Base-by-base conservation (phyloP, 2,888 invertebrate genomes). In the Habroteleia sp. region DNA sequence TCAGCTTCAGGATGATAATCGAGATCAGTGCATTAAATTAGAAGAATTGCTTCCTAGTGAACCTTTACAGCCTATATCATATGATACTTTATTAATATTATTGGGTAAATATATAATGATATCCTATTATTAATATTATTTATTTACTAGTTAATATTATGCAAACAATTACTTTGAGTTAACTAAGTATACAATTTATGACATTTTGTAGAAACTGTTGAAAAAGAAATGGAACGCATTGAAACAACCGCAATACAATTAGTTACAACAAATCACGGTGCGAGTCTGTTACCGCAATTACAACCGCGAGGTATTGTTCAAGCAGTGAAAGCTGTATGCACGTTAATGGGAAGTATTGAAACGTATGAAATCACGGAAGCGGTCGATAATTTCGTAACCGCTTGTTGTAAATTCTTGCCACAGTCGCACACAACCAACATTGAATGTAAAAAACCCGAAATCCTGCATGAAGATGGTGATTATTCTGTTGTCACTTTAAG, bases 271-370 rank as follows among this genome's bases (percentile, higher is more conserved):
- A 86, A 82, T 80, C 85, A 88, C 60, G 83, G 87, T 46, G 82
- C 87, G 23, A 84, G 83, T 77, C 82, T 88, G 23, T 77, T 88
- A 56, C 87, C 88, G 25, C 86, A 89, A 25, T 79, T 93, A 10
- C 93, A 93, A 81, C 91, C 93, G 14, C 91, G 91, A n/a, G 92
- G 94, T 2, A 94, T 97, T 39, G 92, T 94, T 37, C 97, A 98
- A 87, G 95, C 96, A 0, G 95, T 97, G 0, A 98, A 98, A 89
- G 96, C 97, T 0, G 94, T 98, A 27, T 96, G 97, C 84, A 94
- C 96, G 17, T 89, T 96, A 10, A 93, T 98, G 79, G 96, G 96
- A 10, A 94, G 94, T 54, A 93, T 98, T 0, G 97, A 98, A 89
- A 97, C 97, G 0, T 89, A 94, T 31, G 96, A 97, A 82, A 92